phyloP scores from a whole-genome alignment of 2,888 invertebrate genomes.

The Gastracanthus pulcherrimus region DNA sequence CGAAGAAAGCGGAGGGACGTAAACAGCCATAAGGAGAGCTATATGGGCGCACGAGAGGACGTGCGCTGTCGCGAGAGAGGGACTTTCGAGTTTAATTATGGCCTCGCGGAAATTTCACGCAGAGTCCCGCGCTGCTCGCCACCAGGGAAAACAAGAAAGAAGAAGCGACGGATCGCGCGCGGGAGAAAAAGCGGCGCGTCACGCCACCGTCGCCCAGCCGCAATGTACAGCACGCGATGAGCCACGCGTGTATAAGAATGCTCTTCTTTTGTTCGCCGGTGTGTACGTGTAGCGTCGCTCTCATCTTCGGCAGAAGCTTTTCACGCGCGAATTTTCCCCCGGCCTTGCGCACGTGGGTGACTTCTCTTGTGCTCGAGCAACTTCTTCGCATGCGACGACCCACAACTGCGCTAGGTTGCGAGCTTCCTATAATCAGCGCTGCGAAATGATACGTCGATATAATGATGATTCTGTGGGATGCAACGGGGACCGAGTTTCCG shows the following conservation, averaged over 20 bases:
- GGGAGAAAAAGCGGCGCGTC: slow-evolving; percentile 8
- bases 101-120: slow-evolving; percentile 41
- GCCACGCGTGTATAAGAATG: not conserved
- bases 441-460: too few relatives aligned
- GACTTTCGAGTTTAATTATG: slow-evolving; percentile 34
- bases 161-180: not conserved
- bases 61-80: not conserved
- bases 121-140: too few relatives aligned
- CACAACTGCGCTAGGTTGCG: too few relatives aligned
- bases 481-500: too few relatives aligned
- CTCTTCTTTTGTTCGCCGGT: not conserved
- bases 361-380: too few relatives aligned
- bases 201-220: slow-evolving; percentile 22
- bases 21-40: not conserved
- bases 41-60: not conserved
- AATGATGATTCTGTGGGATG: too few relatives aligned
- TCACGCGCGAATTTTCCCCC: not conserved
- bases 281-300: not conserved
- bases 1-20: not conserved
- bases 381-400: too few relatives aligned
- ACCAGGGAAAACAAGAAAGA: not conserved
- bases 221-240: not conserved
- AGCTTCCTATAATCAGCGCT: too few relatives aligned
- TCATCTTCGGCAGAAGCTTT: not conserved
- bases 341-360: not conserved